These are phyloP conservation scores for Lordiphosa stackelbergi DNA, from an alignment of 1,140 invertebrate species.

Conservation along the genomic window DNA sequence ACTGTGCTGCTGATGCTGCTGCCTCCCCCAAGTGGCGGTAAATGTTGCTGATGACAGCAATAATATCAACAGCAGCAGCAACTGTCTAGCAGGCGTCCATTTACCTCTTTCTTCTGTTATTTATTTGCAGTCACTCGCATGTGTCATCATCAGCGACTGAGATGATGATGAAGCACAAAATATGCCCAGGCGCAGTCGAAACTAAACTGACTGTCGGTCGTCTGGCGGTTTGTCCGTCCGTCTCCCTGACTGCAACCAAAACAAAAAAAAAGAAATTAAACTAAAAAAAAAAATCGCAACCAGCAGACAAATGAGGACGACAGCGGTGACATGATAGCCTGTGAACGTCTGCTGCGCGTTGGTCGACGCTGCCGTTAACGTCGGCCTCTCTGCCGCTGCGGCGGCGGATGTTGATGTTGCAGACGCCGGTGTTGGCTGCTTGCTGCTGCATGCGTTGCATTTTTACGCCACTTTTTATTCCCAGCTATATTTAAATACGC, in stretches of 20 bases:
- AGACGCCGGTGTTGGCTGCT: constrained; percentile 32
- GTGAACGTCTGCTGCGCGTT: constrained; percentile 38
- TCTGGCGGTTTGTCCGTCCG: neutral
- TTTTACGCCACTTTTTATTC: constrained; percentile 48
- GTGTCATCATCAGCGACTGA: constrained; percentile 61
- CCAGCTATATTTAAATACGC: constrained; percentile 69
- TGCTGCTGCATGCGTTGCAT: constrained; percentile 62
- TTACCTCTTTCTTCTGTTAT: constrained; percentile 21
- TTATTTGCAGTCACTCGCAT: constrained; percentile 71
- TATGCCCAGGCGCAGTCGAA: constrained; percentile 55
- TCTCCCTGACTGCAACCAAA: constrained; percentile 9
- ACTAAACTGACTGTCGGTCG: constrained; percentile 56
- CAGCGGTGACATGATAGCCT: constrained; percentile 70
- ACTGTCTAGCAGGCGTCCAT: constrained; percentile 19
- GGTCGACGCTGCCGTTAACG: constrained; percentile 20
- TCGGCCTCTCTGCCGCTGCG: constrained; percentile 14
- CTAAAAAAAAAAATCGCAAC: constrained; percentile 42
- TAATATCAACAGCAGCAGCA: constrained; percentile 45
- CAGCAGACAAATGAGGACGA: constrained; percentile 69
- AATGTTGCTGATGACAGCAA: constrained; percentile 63
- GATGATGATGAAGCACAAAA: constrained; percentile 62
- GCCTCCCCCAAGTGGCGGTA: constrained; percentile 9
- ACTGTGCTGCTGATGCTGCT: constrained; percentile 16
- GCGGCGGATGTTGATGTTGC: constrained; percentile 21
- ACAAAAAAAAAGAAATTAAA: constrained; percentile 42